Evolutionary conservation across 1,140 invertebrate genomes (phyloP).

Genomic region (Conopomorpha cramerella): DNA sequence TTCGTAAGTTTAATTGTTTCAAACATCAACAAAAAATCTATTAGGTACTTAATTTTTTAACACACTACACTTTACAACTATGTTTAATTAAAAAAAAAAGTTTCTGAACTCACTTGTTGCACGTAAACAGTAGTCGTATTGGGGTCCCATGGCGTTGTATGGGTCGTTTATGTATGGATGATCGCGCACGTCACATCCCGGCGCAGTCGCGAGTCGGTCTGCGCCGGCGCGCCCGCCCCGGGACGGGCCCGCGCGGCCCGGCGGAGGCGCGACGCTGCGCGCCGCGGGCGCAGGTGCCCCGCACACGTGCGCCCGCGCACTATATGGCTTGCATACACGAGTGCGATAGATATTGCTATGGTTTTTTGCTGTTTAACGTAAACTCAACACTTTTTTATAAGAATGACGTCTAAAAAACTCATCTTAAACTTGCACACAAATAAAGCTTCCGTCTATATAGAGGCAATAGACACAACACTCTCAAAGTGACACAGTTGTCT

Average conservation of each 20-base stretch:
- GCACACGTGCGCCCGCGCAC: slow-evolving; percentile 50
- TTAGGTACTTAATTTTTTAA: no score
- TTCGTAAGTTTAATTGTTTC: background rate
- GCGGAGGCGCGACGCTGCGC: slow-evolving; percentile 6
- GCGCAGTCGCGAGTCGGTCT: slow-evolving; percentile 36
- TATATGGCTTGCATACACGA: no score
- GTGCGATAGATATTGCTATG: no score
- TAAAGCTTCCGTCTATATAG: no score
- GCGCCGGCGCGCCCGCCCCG: slow-evolving; percentile 15
- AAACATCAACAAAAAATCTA: background rate
- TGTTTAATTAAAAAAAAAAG: slow-evolving; percentile 7
- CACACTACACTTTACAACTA: background rate
- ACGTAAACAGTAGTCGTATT: slow-evolving; percentile 49
- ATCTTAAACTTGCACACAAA: no score
- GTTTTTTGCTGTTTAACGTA: no score
- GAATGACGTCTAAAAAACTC: no score
- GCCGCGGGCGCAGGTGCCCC: slow-evolving; percentile 35
- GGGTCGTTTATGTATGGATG: slow-evolving; percentile 14
- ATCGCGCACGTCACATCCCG: slow-evolving; percentile 50
- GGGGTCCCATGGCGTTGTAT: slow-evolving; percentile 35
- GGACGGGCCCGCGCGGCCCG: no score
- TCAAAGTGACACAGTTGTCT: no score
- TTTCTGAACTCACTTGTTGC: slow-evolving; percentile 40
- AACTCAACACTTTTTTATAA: no score
- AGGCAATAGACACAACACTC: no score